Base-by-base conservation (phyloP, 2,113 vertebrate species). In the Seriola dumerili region DNA sequence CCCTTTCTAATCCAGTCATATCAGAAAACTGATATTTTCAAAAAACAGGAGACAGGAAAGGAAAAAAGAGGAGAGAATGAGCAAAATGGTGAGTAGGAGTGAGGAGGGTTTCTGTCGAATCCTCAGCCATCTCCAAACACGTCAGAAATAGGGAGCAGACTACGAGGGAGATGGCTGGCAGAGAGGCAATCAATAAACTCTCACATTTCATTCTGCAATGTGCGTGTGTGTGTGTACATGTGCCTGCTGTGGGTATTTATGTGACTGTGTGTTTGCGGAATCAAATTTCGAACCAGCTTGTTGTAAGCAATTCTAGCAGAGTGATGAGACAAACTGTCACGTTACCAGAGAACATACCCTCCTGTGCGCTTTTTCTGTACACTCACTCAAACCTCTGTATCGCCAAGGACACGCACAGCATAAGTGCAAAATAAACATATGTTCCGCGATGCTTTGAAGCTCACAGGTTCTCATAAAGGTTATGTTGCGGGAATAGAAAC, bases 101-200 rank as follows among this genome's bases (percentile, higher is more conserved):
- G 72, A 76, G 48, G 44, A 83, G 76, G 44, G 65, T 80, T 65
- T 84, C 81, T 89, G 50, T 69, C 36, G 13, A 55, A 48, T 34
- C 55, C 78, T 75, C 80, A 75, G 81, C 65, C 48, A 10, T 82
- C 72, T 91, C 81, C 76, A 81, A 83, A 83, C 83, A 77, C 76
- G 80, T 85, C 87, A 86, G 85, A 89, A 87, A 87, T 67, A 29
- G 70, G 54, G 74, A 79, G 72, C 68, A 83, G 83, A 79, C 67
- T 54, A 25, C 61, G 65, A 74, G 77, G 80, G 80, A 84, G 72
- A 86, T 78, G 82, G 66, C 81, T 80, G 80, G 59, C 80, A 86
- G 82, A 86, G 83, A 87, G 76, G 73, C 81, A 85, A 90, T 93
- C 92, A 88, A 90, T 92, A 92, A 81, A 82, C 80, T 79, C 89